phyloP scores from a whole-genome alignment of 2,113 vertebrate species.

The Ciconia boyciana region DNA sequence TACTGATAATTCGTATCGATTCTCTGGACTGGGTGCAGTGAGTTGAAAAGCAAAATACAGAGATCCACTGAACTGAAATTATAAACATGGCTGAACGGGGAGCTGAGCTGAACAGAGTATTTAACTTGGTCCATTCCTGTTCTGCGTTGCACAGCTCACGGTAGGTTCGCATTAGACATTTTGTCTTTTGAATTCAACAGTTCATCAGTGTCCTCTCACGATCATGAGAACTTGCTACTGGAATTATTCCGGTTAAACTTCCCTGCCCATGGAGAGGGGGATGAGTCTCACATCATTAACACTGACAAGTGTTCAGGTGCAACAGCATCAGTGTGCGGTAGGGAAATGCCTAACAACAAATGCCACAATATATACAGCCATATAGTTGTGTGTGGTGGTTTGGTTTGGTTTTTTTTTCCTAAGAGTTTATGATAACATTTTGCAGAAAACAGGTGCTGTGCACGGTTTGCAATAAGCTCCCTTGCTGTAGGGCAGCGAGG shows the following conservation, averaged over 20 bases:
- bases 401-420: accelerated
- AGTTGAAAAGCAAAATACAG: constrained; percentile 7
- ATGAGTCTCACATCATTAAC: neutral
- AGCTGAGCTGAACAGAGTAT: neutral
- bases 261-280: neutral
- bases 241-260: neutral
- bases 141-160: neutral
- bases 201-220: neutral
- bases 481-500: neutral
- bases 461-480: neutral
- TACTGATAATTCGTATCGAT: constrained; percentile 47
- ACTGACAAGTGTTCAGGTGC: accelerated
- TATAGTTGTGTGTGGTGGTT: accelerated
- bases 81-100: neutral
- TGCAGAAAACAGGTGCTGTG: accelerated
- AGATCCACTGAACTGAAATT: neutral
- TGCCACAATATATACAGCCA: accelerated
- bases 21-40: neutral
- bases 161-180: neutral
- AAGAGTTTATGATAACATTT: accelerated
- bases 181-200: neutral
- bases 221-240: neutral
- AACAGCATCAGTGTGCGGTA: accelerated
- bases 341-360: neutral
- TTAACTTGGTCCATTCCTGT: neutral